Conservation (phyloP, 2,797 vertebrate species). For the Macroramphosus scolopax region DNA sequence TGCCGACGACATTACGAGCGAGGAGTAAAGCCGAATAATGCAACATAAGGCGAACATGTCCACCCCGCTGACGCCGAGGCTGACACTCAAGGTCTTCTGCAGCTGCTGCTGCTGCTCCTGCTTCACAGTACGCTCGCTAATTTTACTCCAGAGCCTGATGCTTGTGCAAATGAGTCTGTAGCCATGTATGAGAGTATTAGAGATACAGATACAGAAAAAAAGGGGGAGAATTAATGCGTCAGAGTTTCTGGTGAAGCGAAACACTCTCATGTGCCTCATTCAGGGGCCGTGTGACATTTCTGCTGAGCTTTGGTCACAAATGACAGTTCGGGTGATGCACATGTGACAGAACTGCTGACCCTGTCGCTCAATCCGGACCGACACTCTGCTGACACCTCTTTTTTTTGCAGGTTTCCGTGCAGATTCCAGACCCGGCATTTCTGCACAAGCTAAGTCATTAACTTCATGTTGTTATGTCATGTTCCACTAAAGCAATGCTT, state of each 20-base stretch:
- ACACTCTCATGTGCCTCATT: conserved; percentile 38
- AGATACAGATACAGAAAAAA: conserved; percentile 6
- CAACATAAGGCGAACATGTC: conserved; percentile 65
- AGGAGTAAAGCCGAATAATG: conserved; percentile 53
- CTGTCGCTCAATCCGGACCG: conserved; percentile 45
- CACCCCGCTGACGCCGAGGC: conserved; percentile 43
- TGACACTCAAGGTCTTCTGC: conserved; percentile 65
- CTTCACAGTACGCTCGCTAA: conserved; percentile 17
- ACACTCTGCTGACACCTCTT: conserved; percentile 58
- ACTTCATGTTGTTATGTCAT: conserved; percentile 44
- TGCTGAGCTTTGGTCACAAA: conserved; percentile 70
- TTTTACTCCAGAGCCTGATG: conserved; percentile 28
- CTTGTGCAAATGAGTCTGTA: conserved; percentile 4
- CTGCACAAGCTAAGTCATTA: conserved; percentile 34
- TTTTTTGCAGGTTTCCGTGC: conserved; percentile 45
- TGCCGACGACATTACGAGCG: conserved; percentile 22
- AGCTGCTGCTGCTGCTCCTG: conserved; percentile 30
- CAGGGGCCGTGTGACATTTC: conserved; percentile 64
- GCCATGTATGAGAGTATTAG: conserved; percentile 1
- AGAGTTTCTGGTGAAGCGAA: conserved; percentile 15
- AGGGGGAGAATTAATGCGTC: conserved; percentile 1
- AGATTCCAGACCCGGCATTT: conserved; percentile 28
- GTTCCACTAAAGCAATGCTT: no score
- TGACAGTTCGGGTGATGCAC: conserved; percentile 44
- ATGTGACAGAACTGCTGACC: conserved; percentile 73